These are phyloP conservation scores for Drosophila bocqueti DNA, from an alignment of 1,140 invertebrate species.

Conservation along the genomic window DNA sequence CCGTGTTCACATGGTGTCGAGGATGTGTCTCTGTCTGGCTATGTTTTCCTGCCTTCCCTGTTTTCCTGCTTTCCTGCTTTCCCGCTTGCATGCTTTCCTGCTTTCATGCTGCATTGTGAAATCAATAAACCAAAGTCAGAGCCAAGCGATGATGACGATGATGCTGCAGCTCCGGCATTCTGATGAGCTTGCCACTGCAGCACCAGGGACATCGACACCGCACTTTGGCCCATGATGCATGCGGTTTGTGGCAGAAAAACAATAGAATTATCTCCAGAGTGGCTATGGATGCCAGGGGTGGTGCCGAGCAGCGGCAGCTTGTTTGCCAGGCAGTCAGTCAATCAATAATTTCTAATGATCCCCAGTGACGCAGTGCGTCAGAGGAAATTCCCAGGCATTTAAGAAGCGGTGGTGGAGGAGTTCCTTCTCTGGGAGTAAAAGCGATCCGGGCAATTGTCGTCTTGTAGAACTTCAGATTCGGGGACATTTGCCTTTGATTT, in stretches of 20 bases:
- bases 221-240: conserved; percentile 36
- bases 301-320: conserved; percentile 2
- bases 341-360: conserved; percentile 58
- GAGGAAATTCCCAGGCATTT: conserved; percentile 11
- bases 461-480: neutral
- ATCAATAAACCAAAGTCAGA: conserved; percentile 67
- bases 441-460: conserved; percentile 23
- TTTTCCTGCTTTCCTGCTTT: conserved; percentile 2
- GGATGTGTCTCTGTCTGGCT: neutral
- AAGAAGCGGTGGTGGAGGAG: neutral
- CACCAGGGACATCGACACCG: conserved; percentile 30
- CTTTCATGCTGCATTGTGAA: conserved; percentile 54
- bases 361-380: conserved; percentile 46
- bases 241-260: conserved; percentile 56
- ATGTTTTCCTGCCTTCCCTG: conserved; percentile 11
- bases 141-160: conserved; percentile 42
- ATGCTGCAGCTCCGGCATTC: conserved; percentile 29
- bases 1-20: conserved; percentile 18
- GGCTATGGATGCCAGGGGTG: neutral
- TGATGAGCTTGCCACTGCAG: conserved; percentile 53
- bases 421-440: conserved; percentile 1
- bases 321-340: conserved; percentile 45
- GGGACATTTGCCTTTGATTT: conserved; percentile 31
- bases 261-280: conserved; percentile 47
- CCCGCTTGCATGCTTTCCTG: conserved; percentile 1